These are phyloP conservation scores for Electrophaes corylata DNA, from an alignment of 2,888 invertebrate species.

Conservation along the genomic window DNA sequence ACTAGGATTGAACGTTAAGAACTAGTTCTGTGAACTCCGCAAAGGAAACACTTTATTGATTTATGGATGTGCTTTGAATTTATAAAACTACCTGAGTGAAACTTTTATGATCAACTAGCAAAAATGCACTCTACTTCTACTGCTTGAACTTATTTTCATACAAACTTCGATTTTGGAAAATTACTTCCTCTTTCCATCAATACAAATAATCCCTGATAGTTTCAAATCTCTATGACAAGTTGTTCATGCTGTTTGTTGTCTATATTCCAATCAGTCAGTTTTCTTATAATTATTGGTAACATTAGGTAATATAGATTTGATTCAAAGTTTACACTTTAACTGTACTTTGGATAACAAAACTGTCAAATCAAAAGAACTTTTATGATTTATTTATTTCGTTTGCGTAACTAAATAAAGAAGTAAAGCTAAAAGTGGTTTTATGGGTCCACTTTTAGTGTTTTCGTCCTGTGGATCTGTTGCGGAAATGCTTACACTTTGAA, in stretches of 20 bases:
- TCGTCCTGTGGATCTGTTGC: constrained; percentile 13
- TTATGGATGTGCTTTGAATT: neutral
- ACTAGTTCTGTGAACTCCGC: neutral
- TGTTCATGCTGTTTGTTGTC: too few relatives aligned
- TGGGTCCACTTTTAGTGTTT: constrained; percentile 15
- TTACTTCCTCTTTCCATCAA: too few relatives aligned
- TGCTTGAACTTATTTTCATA: too few relatives aligned
- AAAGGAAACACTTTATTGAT: neutral
- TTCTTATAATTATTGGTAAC: neutral
- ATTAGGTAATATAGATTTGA: neutral
- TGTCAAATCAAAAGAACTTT: neutral
- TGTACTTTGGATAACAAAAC: neutral
- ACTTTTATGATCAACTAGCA: neutral
- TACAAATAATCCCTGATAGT: too few relatives aligned
- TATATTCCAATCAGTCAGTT: too few relatives aligned
- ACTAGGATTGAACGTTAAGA: neutral
- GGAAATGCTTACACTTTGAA: constrained; percentile 18
- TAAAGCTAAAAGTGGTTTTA: constrained; percentile 9
- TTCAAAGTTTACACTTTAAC: neutral
- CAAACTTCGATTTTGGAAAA: too few relatives aligned
- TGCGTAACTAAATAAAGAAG: constrained; percentile 29
- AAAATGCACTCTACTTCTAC: too few relatives aligned
- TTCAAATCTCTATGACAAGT: too few relatives aligned
- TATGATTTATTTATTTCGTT: neutral
- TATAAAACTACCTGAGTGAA: neutral